A percentile compares a stretch with the other conserved stretches of the same genome.
Evolutionary conservation across 2,888 invertebrate species (phyloP).

Genomic region (Elysia crispata): DNA sequence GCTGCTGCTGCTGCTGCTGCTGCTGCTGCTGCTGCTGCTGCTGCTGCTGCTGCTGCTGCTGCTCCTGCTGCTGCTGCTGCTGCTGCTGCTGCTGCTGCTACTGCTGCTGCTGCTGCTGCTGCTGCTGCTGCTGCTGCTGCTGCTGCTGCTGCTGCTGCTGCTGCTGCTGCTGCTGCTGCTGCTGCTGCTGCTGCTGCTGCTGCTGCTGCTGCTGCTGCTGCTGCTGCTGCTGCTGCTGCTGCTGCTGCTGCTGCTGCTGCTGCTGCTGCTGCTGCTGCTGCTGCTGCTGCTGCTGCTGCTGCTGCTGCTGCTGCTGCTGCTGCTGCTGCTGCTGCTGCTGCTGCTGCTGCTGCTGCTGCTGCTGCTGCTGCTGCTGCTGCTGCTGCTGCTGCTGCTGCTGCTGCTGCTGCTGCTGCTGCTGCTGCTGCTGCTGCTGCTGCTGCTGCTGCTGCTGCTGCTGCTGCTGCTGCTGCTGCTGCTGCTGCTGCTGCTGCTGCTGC

Average conservation of each 20-base stretch:
- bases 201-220: background rate
- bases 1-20: conserved; percentile 14
- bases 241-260: conserved; percentile 2
- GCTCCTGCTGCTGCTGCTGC: conserved; percentile 16
- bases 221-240: conserved; percentile 2
- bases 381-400: conserved; percentile 3
- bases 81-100: background rate
- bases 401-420: conserved; percentile 6
- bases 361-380: conserved; percentile 2
- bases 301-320: conserved; percentile 1
- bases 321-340: conserved; percentile 3
- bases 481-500: conserved; percentile 3
- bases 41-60: conserved; percentile 14
- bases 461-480: conserved; percentile 9
- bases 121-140: conserved; percentile 16
- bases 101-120: conserved; percentile 13
- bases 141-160: conserved; percentile 12
- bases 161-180: conserved; percentile 16
- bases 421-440: conserved; percentile 3
- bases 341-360: conserved; percentile 7
- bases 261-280: conserved; percentile 2
- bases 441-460: conserved; percentile 2
- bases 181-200: conserved; percentile 16
- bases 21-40: conserved; percentile 16
- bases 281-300: conserved; percentile 10